phyloP scores from a whole-genome alignment of 2,888 invertebrate species.

The Cantharis lateralis region DNA sequence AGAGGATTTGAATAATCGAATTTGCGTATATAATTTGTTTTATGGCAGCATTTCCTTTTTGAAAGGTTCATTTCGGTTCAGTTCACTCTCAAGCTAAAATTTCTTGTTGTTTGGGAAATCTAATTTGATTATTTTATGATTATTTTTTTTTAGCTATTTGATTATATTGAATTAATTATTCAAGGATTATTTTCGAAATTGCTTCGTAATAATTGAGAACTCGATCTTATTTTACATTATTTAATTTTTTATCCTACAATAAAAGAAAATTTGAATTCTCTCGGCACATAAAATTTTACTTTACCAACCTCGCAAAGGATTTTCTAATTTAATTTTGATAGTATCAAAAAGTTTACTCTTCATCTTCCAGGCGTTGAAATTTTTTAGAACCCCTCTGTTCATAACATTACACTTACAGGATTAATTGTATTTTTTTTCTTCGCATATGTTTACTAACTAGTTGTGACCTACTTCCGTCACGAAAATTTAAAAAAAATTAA shows the following conservation, averaged over 20 bases:
- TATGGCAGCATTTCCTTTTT: slow-evolving; percentile 41
- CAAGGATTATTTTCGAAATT: background rate
- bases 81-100: slow-evolving; percentile 28
- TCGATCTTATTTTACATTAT: background rate
- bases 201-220: background rate
- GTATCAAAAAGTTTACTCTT: background rate
- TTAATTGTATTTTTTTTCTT: background rate
- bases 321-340: background rate
- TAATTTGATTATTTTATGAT: slow-evolving; percentile 18
- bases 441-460: background rate
- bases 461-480: background rate
- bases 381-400: background rate
- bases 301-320: background rate
- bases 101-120: slow-evolving; percentile 24
- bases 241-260: background rate
- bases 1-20: slow-evolving; percentile 51
- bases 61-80: slow-evolving; percentile 40
- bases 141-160: background rate
- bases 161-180: background rate
- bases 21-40: slow-evolving; percentile 52
- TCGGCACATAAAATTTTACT: background rate
- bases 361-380: too few relatives aligned
- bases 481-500: background rate
- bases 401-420: background rate
- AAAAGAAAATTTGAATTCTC: background rate